Base-by-base conservation (phyloP, 2,113 vertebrate species). In the Colaptes auratus region DNA sequence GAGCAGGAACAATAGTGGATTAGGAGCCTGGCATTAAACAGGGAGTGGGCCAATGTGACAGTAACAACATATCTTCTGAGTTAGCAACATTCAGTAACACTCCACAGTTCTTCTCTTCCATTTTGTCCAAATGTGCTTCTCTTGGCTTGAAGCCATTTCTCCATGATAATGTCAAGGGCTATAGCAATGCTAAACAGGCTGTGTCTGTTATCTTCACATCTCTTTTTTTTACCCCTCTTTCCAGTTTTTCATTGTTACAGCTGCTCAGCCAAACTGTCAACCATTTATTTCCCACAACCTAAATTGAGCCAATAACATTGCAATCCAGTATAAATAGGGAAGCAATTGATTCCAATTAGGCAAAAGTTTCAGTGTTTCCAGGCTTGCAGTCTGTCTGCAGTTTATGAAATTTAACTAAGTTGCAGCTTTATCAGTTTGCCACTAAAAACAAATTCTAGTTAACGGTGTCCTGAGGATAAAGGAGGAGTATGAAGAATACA, bases 311-410 rank as follows among this genome's bases (percentile, higher is more conserved):
- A 94, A 88, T 92, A 97, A 92, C 87, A 74, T 83, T 93, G 89
- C 89, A 94, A 95, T 96, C 75, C 87, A 91, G 69, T 85, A 93
- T 94, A 97, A 96, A 93, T 91, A 93, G 72, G 94, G 76, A 89
- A 89, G 87, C 93, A 94, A 96, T 95, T 96, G 50, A 90, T 97
- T 97, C 94, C 96, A 97, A 96, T 96, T 95, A 97, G 95, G 86
- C 75, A 96, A 91, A 97, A 96, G 95, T 97, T 97, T 96, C 85
- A 95, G 95, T 92, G 48, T 96, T 97, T 97, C 86, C 89, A 97
- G 96, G 95, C 91, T 96, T 73, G 90, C 86, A 95, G 93, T 95
- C 96, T 97, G 93, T 93, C 95, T 96, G 69, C 74, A 70, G 85
- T 94, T 97, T 96, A 96, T 92, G 90, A 97, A 97, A 96, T 96